Base-by-base conservation (phyloP, 2,797 vertebrate genomes). In the Lithobates sylvaticus region DNA sequence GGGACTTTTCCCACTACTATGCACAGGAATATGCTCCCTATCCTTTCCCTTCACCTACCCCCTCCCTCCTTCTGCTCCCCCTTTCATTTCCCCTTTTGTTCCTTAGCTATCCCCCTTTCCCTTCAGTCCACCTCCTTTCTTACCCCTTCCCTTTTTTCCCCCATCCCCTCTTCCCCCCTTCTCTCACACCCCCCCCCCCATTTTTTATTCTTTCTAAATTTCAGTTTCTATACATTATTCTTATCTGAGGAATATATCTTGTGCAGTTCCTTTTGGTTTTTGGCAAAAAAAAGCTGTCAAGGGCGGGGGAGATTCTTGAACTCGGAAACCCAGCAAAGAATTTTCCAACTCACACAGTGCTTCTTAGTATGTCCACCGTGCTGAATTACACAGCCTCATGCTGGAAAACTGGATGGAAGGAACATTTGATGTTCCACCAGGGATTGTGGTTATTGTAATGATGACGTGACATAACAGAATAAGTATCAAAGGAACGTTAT, bases 261-360 rank as follows among this genome's bases (percentile, higher is more conserved):
- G 16, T 18, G 32, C 23, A 73, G 8, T 83, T 78, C 64, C 65
- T 58, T 76, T 68, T 21, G 27, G 65, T 72, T 27, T 27, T 27
- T 6, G 15, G 27, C n/a, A 36, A 61, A 70, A 76, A 72, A 71
- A 58, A 36, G 34, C 34, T 65, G 13, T 71, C 67, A 65, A 67
- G 65, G 8, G 64, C 50, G n/a, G 34, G 85, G 79, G 85, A 44
- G 44, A 83, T 87, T 87, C 75, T 61, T 50, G 58, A 78, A 78
- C 10, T 82, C 67, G 74, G 75, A 83, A 73, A 78, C 54, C 26
- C 23, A 42, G 69, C 18, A 21, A 76, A 32, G 32, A 78, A 10
- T 67, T 81, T 86, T 87, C 81, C 75, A 78, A 42, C 36, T 39
- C 74, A 12, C 34, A 26, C 72, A 61, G 68, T 39, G 47, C 80